Percentiles rank a stretch among this genome's conserved stretches.
Evolutionary conservation across 2,797 vertebrate genomes (phyloP).

Genomic region (Falco columbarius): DNA sequence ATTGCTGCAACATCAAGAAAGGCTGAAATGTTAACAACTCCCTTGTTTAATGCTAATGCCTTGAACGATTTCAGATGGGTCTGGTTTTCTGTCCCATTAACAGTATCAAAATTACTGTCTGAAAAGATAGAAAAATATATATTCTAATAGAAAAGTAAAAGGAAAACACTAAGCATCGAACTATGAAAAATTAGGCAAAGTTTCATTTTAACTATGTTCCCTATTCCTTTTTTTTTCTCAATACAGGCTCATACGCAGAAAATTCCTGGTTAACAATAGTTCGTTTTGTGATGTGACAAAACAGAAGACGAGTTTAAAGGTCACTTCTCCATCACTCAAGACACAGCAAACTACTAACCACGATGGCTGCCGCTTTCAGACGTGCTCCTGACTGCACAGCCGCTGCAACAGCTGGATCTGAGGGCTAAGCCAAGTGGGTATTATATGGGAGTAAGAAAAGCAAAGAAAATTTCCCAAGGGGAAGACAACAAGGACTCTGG

Average conservation of each 20-base stretch:
- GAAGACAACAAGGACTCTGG: background rate
- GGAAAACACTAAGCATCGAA: background rate
- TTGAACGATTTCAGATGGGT: background rate
- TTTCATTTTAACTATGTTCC: background rate
- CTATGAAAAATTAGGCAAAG: background rate
- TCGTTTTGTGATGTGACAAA: background rate
- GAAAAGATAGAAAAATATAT: background rate
- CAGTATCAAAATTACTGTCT: background rate
- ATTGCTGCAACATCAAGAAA: background rate
- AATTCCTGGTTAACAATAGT: background rate
- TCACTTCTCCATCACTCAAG: background rate
- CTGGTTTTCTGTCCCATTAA: background rate
- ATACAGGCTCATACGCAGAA: background rate
- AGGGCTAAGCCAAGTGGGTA: background rate
- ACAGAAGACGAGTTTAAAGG: background rate
- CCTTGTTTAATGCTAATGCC: background rate
- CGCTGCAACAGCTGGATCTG: background rate
- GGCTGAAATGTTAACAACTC: background rate
- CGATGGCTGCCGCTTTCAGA: background rate
- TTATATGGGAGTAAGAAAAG: fast-evolving
- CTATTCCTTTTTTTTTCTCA: background rate
- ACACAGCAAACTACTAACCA: background rate
- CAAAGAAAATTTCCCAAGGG: background rate
- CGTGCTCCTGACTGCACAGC: background rate
- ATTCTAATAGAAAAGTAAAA: background rate